Percentiles rank a stretch among this genome's conserved stretches.
Evolutionary conservation across 2,888 invertebrate genomes (phyloP).

Genomic region (Watsonalla binaria): DNA sequence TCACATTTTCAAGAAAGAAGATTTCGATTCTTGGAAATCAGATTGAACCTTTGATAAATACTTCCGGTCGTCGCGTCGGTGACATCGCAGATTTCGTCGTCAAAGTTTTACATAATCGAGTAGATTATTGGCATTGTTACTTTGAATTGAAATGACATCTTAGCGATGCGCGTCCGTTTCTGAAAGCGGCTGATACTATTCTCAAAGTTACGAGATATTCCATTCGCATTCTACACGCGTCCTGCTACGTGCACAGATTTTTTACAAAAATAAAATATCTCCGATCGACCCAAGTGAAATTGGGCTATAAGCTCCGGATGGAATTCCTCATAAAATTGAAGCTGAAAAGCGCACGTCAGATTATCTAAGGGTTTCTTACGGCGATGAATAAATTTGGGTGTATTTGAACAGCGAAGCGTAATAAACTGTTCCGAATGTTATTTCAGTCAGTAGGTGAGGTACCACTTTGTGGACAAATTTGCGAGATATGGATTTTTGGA

Average conservation of each 20-base stretch:
- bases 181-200: neutral
- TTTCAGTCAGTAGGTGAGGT: neutral
- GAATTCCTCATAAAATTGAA: slow-evolving; percentile 36
- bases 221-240: slow-evolving; percentile 26
- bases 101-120: too few species aligned
- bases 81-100: too few species aligned
- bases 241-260: slow-evolving; percentile 44
- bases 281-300: slow-evolving; percentile 33
- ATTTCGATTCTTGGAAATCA: too few species aligned
- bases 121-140: neutral
- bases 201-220: slow-evolving; percentile 36
- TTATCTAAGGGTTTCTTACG: slow-evolving; percentile 15
- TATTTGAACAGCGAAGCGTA: neutral
- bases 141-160: slow-evolving; percentile 4
- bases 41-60: too few species aligned
- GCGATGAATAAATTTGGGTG: slow-evolving; percentile 21
- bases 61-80: too few species aligned
- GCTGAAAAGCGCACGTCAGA: slow-evolving; percentile 19
- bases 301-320: slow-evolving; percentile 36
- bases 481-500: too few species aligned
- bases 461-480: too few species aligned
- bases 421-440: neutral
- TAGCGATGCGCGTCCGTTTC: neutral
- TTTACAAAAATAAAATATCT: slow-evolving; percentile 31
- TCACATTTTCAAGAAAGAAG: too few species aligned